These are phyloP conservation scores for Embidobia sp. DNA, from an alignment of 2,888 invertebrate species.

Conservation along the genomic window DNA sequence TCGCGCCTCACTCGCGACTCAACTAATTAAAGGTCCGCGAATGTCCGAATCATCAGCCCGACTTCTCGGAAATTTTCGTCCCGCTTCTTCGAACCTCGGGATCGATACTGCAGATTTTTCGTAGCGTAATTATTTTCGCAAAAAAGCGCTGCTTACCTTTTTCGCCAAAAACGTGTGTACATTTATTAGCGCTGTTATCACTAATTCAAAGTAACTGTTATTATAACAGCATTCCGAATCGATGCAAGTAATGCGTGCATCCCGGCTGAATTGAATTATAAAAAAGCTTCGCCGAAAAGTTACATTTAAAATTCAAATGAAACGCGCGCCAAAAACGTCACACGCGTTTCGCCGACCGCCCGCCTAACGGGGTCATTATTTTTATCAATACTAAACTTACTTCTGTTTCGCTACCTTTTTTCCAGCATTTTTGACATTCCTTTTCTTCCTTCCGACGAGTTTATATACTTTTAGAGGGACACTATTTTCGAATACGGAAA, in stretches of 20 bases:
- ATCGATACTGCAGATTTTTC: conserved; percentile 47
- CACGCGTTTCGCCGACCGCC: conserved; percentile 19
- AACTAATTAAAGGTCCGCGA: too few relatives aligned
- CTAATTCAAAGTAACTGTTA: conserved; percentile 44
- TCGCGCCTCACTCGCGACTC: too few relatives aligned
- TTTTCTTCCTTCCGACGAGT: too few relatives aligned
- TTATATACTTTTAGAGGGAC: too few relatives aligned
- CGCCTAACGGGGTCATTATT: conserved; percentile 55
- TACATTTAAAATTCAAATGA: conserved; percentile 59
- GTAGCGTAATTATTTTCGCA: conserved; percentile 25
- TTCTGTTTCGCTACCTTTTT: too few relatives aligned
- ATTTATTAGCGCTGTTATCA: conserved; percentile 22
- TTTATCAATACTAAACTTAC: conserved; percentile 47
- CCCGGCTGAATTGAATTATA: conserved; percentile 51
- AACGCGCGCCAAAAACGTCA: conserved; percentile 57
- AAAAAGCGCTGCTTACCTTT: conserved; percentile 17
- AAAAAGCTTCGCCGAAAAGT: conserved; percentile 36
- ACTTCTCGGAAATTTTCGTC: too few relatives aligned
- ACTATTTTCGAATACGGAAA: too few relatives aligned
- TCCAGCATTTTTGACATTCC: too few relatives aligned
- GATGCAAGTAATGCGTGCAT: conserved; percentile 42
- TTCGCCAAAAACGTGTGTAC: conserved; percentile 16
- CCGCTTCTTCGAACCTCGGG: neutral
- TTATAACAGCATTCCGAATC: conserved; percentile 36
- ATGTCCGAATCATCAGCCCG: too few relatives aligned